These are phyloP conservation scores for Lucinisca nassula DNA, from an alignment of 2,888 invertebrate genomes.

Conservation along the genomic window DNA sequence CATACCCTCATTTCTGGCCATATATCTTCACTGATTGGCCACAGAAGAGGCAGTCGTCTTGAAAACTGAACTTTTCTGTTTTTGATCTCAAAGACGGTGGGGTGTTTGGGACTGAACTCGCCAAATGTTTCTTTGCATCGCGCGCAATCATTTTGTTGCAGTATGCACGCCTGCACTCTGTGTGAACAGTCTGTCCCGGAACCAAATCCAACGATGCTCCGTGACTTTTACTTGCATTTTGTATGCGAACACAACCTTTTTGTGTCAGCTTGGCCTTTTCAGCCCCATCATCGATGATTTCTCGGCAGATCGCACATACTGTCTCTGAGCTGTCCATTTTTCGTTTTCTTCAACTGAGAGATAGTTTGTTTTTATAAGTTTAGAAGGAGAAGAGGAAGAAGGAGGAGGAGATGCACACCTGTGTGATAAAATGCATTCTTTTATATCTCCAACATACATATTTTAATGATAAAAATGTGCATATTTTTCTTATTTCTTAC, in stretches of 20 bases:
- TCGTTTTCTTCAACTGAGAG: too few relatives aligned
- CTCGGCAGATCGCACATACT: neutral
- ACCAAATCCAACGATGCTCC: neutral
- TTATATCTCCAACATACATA: too few relatives aligned
- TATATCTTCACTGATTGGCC: neutral
- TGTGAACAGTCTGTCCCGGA: slow-evolving; percentile 18
- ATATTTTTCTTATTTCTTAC: neutral
- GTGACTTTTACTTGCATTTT: neutral
- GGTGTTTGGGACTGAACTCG: neutral
- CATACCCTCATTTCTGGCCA: slow-evolving; percentile 21
- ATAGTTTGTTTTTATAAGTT: neutral
- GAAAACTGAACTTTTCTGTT: slow-evolving; percentile 10
- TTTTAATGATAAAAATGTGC: neutral
- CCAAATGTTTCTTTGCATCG: neutral
- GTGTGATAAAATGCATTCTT: too few relatives aligned
- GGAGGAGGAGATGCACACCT: neutral
- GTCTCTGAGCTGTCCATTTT: neutral
- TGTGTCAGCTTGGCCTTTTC: slow-evolving; percentile 1
- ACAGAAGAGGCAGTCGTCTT: neutral
- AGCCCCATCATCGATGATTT: neutral
- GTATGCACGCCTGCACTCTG: slow-evolving; percentile 9
- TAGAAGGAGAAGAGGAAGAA: neutral
- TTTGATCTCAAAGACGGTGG: neutral
- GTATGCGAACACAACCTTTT: slow-evolving; percentile 11
- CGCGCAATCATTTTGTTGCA: slow-evolving; percentile 10